These are phyloP conservation scores for Stenopsyche tienmushanensis DNA, from an alignment of 1,140 invertebrate species.

Conservation along the genomic window DNA sequence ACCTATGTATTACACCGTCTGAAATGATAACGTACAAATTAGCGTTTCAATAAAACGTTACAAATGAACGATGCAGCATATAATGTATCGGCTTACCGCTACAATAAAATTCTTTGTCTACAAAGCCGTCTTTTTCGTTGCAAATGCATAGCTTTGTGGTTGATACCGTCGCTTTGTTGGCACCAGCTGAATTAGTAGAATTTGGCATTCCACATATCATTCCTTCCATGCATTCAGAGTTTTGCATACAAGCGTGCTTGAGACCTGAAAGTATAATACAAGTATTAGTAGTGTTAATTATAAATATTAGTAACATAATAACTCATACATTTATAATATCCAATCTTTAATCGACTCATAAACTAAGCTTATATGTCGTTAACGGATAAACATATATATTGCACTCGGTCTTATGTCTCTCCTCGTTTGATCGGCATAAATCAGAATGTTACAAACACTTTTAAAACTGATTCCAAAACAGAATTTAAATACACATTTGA, in stretches of 20 bases:
- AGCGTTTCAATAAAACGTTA: neutral
- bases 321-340: neutral
- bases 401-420: no score
- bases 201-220: slow-evolving; percentile 56
- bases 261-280: slow-evolving; percentile 47
- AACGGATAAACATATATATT: no score
- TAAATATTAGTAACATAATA: neutral
- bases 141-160: slow-evolving; percentile 54
- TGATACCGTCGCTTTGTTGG: slow-evolving; percentile 44
- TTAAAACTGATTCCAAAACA: no score
- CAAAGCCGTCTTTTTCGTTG: slow-evolving; percentile 56
- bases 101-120: slow-evolving; percentile 57
- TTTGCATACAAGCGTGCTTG: slow-evolving; percentile 56
- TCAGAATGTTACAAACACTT: no score
- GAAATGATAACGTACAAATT: slow-evolving; percentile 11
- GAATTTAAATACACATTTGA: no score
- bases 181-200: slow-evolving; percentile 51
- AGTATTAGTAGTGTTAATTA: neutral
- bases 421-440: no score
- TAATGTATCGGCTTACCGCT: slow-evolving; percentile 48
- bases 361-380: neutral
- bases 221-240: slow-evolving; percentile 58
- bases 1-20: slow-evolving; percentile 35
- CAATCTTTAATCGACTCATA: neutral
- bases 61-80: neutral